Conservation (phyloP, 2,797 vertebrate genomes). For the Coilia nasus region DNA sequence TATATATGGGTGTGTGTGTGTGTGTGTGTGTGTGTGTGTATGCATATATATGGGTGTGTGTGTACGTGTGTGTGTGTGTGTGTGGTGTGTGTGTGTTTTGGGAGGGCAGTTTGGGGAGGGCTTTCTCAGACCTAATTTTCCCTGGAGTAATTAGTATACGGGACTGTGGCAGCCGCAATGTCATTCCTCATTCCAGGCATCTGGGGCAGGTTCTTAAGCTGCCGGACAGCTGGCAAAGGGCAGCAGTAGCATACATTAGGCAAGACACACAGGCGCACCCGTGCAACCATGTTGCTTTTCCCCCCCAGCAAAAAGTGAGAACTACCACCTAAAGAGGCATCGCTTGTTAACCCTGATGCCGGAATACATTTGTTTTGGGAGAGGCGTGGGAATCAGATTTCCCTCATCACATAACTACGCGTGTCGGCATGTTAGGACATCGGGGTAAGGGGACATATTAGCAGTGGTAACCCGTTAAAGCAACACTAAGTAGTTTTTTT, state of each 20-base stretch:
- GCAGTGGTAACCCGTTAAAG: no score
- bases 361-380: no score
- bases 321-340: not conserved
- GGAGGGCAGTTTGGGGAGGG: not conserved
- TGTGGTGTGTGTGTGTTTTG: not conserved
- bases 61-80: not conserved
- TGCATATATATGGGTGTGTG: not conserved
- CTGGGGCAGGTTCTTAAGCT: constrained; percentile 36
- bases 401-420: no score
- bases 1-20: no score
- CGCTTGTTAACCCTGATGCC: no score
- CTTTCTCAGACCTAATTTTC: constrained; percentile 68
- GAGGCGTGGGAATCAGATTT: no score
- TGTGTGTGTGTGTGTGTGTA: no score
- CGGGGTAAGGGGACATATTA: no score
- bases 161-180: constrained; percentile 72
- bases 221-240: not conserved
- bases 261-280: not conserved
- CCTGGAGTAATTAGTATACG: constrained; percentile 75
- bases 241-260: not conserved
- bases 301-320: not conserved
- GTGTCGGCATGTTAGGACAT: no score
- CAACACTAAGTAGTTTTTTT: no score
- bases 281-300: not conserved
- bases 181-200: constrained; percentile 84